Evolutionary conservation across 2,113 vertebrate genomes (phyloP).

Genomic region (Eulemur rufifrons): DNA sequence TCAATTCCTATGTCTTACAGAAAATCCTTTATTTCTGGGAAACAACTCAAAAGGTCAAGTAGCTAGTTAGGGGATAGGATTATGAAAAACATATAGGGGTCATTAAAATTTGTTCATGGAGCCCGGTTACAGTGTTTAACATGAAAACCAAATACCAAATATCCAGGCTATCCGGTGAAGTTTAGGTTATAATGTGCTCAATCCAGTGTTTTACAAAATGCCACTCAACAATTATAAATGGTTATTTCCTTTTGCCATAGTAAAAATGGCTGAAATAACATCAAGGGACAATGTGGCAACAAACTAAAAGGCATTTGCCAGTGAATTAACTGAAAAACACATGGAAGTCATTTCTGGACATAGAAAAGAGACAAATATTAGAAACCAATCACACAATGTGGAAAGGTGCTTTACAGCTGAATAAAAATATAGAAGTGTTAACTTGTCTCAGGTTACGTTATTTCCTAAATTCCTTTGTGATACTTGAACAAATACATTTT

Average conservation of each 20-base stretch:
- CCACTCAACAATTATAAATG: neutral
- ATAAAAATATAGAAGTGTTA: neutral
- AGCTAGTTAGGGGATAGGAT: too few species aligned
- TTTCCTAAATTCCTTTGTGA: neutral
- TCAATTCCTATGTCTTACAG: too few species aligned
- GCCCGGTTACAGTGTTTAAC: neutral
- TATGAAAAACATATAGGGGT: too few species aligned
- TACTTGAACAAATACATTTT: neutral
- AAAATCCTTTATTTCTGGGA: too few species aligned
- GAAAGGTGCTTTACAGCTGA: neutral
- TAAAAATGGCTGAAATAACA: conserved; percentile 3
- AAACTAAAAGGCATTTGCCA: neutral
- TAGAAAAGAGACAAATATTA: neutral
- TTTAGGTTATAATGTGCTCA: neutral
- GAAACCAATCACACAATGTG: neutral
- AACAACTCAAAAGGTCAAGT: too few species aligned
- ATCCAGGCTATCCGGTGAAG: neutral
- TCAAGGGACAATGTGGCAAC: neutral
- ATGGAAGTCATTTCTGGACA: neutral
- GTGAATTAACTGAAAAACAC: neutral
- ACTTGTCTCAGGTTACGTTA: neutral
- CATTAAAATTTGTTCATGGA: too few species aligned
- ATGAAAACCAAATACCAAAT: neutral
- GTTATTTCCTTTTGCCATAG: neutral
- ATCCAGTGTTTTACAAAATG: neutral